Evolutionary conservation across 35 echinoderm and acorn worm species (phyloP), one percentile per base, ranked within the genome.

Genomic region (Apostichopus californicus): DNA sequence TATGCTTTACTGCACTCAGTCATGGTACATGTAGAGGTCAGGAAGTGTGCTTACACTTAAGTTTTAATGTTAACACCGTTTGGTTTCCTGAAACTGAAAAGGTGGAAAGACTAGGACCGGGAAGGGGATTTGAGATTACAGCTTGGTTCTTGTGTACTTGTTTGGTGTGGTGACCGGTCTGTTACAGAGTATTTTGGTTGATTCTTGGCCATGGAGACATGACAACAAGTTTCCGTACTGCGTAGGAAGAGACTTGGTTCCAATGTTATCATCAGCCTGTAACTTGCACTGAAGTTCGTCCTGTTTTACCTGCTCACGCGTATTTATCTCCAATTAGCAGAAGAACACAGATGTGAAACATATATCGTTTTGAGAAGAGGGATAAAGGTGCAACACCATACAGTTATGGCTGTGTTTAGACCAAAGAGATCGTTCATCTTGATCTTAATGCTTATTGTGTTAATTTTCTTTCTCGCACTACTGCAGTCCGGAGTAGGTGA

Each of bases 401-500:
- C 8, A 10, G 55, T 55, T 15, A 83, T 83, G 80, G 10, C 78
- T 80, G 80, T 55, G 46, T 55, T 83, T n/a, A 46, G 80, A 55
- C 46, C 80, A 83, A 83, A 53, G 55, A 83, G 52, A 83, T 18
- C 80, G n/a, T 56, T 83, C 5, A 56, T 83, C 55, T 13, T 83
- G 5, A 5, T 83, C 8, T 34, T 83, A 5, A 53, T 18, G 8
- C 80, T 83, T 55, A 56, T 56, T n/a, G 80, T 17, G 6, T 56
- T 8, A 55, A 54, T 83, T 8, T 83, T 83, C 80, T 5, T 83
- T 20, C 80, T 83, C 55, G 80, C 80, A 55, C 11, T 83, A 24
- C 5, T 83, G 52, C 80, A 83, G 80, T 11, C 80, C 15, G 80
- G 80, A 55, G 80, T 83, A 4, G 80, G 80, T 83, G 55, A 83